Evolutionary conservation across 2,888 invertebrate genomes (phyloP).

Genomic region (Junonia oenone): DNA sequence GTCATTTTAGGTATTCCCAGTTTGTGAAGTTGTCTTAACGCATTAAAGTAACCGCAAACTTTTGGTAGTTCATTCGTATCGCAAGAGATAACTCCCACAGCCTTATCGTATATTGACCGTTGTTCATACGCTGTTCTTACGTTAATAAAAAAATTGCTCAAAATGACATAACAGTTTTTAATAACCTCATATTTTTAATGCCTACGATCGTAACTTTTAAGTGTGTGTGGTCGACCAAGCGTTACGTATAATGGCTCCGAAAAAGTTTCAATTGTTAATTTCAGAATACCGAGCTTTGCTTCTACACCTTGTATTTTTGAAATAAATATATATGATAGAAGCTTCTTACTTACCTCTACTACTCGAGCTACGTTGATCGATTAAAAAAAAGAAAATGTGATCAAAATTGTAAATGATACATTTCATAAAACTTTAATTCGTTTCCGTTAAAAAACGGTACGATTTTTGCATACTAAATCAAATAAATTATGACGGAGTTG

Average conservation of each 20-base stretch:
- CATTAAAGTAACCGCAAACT: conserved; percentile 24
- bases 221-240: too few relatives aligned
- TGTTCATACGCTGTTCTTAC: conserved; percentile 19
- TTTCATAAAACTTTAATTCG: neutral
- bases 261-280: too few relatives aligned
- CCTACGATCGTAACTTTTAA: neutral
- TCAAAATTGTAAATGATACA: too few relatives aligned
- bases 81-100: conserved; percentile 35
- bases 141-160: conserved; percentile 1
- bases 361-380: too few relatives aligned
- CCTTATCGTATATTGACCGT: conserved; percentile 44
- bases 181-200: neutral
- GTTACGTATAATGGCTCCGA: too few relatives aligned
- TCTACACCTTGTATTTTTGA: too few relatives aligned
- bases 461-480: too few relatives aligned
- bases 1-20: neutral
- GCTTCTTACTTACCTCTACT: too few relatives aligned
- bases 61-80: conserved; percentile 32
- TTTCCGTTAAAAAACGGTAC: neutral
- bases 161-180: conserved; percentile 1
- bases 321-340: too few relatives aligned
- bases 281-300: too few relatives aligned
- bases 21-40: conserved; percentile 1
- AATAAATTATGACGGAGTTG: neutral
- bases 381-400: too few relatives aligned